A percentile compares a stretch with the other conserved stretches of the same genome.
These are phyloP conservation scores for Liparis tanakae DNA, from an alignment of 2,797 vertebrate species.

Conservation along the genomic window DNA sequence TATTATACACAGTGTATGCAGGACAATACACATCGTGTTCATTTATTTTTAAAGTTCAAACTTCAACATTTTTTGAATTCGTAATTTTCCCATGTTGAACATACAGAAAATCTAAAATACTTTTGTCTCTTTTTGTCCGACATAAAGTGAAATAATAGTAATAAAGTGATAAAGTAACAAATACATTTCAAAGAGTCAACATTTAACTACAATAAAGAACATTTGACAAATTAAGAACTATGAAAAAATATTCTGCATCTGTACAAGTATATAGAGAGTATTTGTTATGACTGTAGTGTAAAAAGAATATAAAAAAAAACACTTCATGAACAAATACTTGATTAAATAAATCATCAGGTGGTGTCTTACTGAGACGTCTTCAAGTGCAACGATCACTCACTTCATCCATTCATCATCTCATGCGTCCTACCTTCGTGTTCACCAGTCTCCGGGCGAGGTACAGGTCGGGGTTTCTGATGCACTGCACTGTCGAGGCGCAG, in stretches of 20 bases:
- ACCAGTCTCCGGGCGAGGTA: slow-evolving; percentile 75
- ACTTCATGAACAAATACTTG: background rate
- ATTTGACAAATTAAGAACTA: too few relatives aligned
- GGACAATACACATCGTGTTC: background rate
- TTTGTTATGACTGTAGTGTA: background rate
- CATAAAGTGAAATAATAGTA: too few relatives aligned
- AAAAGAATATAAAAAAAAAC: background rate
- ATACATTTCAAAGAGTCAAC: too few relatives aligned
- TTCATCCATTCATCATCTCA: background rate
- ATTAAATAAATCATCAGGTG: background rate
- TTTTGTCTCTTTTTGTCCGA: too few relatives aligned
- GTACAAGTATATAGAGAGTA: background rate
- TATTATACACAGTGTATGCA: background rate
- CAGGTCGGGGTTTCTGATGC: slow-evolving; percentile 62
- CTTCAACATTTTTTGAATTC: too few relatives aligned
- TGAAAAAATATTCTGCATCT: too few relatives aligned
- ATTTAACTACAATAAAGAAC: too few relatives aligned
- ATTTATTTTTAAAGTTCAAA: background rate
- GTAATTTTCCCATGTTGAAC: too few relatives aligned
- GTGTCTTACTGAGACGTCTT: background rate
- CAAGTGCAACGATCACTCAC: too few relatives aligned
- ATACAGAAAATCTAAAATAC: too few relatives aligned
- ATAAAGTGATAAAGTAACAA: too few relatives aligned
- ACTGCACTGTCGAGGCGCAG: slow-evolving; percentile 65
- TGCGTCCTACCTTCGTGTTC: slow-evolving; percentile 68